Evolutionary conservation across 2,113 vertebrate species (phyloP).

Genomic region (Burhinus bistriatus): DNA sequence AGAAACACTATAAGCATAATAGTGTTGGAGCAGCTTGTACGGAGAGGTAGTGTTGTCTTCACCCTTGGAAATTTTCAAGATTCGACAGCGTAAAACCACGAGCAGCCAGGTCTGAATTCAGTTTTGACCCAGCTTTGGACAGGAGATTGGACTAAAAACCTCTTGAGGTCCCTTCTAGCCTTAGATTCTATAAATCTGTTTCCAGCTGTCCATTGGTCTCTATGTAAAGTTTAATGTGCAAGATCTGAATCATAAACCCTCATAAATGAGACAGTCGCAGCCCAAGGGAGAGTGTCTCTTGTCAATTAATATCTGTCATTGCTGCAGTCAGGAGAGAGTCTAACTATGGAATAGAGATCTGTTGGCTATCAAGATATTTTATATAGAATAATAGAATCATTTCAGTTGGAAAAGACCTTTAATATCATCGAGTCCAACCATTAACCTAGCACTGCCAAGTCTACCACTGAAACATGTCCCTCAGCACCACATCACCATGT

Average conservation of each 20-base stretch:
- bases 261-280: not conserved
- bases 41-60: not conserved
- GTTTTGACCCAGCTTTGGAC: not conserved
- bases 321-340: not conserved
- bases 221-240: not conserved
- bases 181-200: not conserved
- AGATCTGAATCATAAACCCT: not conserved
- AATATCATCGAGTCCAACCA: too few relatives aligned
- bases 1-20: not conserved
- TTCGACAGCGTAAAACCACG: not conserved
- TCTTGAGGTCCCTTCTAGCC: not conserved
- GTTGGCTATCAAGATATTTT: not conserved
- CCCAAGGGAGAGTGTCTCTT: not conserved
- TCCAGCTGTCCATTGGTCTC: not conserved
- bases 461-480: too few relatives aligned
- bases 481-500: too few relatives aligned
- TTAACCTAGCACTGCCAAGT: too few relatives aligned
- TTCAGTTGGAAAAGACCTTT: not conserved
- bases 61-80: not conserved
- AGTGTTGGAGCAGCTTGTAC: not conserved
- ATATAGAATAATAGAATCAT: fast-evolving
- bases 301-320: not conserved
- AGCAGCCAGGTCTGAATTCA: not conserved
- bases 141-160: too few relatives aligned
- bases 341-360: not conserved